phyloP scores from a whole-genome alignment of 2,797 vertebrate species.

The Botia kubotai region DNA sequence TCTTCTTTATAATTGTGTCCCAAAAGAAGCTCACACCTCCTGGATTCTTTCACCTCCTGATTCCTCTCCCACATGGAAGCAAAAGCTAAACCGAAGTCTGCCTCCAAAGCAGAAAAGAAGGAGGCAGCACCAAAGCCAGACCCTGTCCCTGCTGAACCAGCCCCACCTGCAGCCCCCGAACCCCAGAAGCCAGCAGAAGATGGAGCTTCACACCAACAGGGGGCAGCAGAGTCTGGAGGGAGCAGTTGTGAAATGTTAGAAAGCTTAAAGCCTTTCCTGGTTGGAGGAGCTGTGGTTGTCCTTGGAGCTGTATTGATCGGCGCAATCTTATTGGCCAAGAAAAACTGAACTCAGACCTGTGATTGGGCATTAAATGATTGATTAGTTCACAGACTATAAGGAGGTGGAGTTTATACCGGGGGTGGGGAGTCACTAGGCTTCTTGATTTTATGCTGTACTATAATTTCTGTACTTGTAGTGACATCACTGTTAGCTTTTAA shows the following conservation, averaged over 20 bases:
- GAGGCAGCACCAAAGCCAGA: conserved; percentile 71
- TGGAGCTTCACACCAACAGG: conserved; percentile 71
- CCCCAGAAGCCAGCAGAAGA: conserved; percentile 72
- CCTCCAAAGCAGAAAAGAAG: conserved; percentile 74
- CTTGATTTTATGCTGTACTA: conserved; percentile 56
- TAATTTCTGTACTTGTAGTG: conserved; percentile 66
- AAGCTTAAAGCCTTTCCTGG: conserved; percentile 82
- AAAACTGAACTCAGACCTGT: conserved; percentile 73
- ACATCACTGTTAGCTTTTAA: conserved; percentile 57
- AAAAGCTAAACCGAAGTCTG: conserved; percentile 76
- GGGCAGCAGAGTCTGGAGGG: conserved; percentile 64
- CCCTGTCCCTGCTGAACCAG: conserved; percentile 64
- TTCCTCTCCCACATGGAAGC: conserved; percentile 74
- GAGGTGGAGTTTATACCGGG: conserved; percentile 58
- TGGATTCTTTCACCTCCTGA: background rate
- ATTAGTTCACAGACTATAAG: conserved; percentile 73
- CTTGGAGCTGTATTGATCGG: conserved; percentile 80
- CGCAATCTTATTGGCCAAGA: conserved; percentile 77
- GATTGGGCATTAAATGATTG: conserved; percentile 62
- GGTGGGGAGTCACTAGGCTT: conserved; percentile 67
- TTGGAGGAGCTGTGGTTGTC: conserved; percentile 78
- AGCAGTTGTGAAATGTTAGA: conserved; percentile 79
- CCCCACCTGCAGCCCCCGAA: conserved; percentile 68
- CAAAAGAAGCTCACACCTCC: background rate
- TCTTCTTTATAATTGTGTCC: background rate